Percentiles rank a stretch among this genome's conserved stretches.
phyloP scores from a whole-genome alignment of 2,113 vertebrate species.

The Ciconia boyciana region DNA sequence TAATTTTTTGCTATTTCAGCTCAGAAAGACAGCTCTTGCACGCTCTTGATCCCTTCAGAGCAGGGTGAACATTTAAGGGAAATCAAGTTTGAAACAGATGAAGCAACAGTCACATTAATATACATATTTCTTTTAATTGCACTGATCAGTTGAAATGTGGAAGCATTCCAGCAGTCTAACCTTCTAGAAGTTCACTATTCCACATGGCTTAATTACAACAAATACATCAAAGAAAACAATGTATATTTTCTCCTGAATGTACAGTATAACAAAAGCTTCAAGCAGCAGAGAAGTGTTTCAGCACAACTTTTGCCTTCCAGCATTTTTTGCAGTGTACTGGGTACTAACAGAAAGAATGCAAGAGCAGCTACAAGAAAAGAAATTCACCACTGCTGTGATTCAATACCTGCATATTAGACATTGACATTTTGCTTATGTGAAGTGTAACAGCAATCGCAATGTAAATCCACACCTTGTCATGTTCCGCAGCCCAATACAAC shows the following conservation, averaged over 20 bases:
- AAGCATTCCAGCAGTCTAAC: neutral
- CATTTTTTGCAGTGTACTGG: neutral
- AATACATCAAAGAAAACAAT: neutral
- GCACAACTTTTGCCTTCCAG: constrained; percentile 23
- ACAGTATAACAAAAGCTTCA: neutral
- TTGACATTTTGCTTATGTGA: neutral
- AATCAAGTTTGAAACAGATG: neutral
- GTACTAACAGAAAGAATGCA: neutral
- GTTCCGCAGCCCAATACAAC: neutral
- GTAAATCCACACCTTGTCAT: constrained; percentile 29
- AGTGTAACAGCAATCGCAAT: neutral
- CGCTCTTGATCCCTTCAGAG: neutral
- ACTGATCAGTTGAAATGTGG: neutral
- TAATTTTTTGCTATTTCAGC: neutral
- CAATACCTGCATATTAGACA: neutral
- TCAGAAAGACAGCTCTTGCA: neutral
- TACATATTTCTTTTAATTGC: neutral
- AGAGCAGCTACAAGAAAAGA: neutral
- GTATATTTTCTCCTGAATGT: neutral
- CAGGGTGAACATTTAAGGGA: neutral
- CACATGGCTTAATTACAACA: neutral
- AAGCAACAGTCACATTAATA: neutral
- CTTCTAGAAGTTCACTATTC: neutral
- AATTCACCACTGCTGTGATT: neutral
- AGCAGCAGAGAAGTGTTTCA: neutral